A percentile compares a stretch with the other conserved stretches of the same genome.
These are phyloP conservation scores for Corythornis vintsioides DNA, from an alignment of 2,113 vertebrate species.

Conservation along the genomic window DNA sequence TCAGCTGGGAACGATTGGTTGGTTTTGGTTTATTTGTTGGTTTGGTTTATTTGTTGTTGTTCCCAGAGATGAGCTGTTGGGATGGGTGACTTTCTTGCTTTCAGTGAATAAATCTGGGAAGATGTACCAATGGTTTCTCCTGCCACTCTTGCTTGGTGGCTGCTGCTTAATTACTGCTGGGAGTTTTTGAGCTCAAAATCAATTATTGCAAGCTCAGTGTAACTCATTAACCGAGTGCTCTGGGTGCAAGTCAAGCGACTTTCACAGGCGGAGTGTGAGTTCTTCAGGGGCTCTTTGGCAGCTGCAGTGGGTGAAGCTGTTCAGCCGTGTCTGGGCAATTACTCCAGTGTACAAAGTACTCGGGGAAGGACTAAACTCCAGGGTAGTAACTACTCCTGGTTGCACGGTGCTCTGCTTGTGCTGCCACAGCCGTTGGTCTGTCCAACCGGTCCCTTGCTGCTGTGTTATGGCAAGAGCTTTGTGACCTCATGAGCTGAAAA, in stretches of 20 bases:
- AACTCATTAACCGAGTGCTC: background rate
- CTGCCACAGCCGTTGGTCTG: fast-evolving
- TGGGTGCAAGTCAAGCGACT: background rate
- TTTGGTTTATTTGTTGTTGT: too few species aligned
- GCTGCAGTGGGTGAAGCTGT: background rate
- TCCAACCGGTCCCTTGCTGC: background rate
- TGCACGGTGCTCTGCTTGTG: background rate
- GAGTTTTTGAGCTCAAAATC: fast-evolving
- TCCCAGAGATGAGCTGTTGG: background rate
- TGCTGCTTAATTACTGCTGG: background rate
- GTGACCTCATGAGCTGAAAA: background rate
- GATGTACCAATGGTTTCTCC: fast-evolving
- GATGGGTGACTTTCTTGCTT: background rate
- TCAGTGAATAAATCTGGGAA: background rate
- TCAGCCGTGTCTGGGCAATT: background rate
- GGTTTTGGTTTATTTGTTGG: too few species aligned
- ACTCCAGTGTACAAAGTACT: background rate
- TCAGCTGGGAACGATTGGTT: background rate
- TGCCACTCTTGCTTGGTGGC: background rate
- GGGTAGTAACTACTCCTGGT: background rate
- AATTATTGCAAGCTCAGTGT: background rate
- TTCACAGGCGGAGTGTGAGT: background rate
- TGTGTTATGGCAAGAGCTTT: background rate
- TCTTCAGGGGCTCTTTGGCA: background rate
- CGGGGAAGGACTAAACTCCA: background rate